Evolutionary conservation across 2,113 vertebrate species (phyloP).

Genomic region (Oncorhynchus nerka): DNA sequence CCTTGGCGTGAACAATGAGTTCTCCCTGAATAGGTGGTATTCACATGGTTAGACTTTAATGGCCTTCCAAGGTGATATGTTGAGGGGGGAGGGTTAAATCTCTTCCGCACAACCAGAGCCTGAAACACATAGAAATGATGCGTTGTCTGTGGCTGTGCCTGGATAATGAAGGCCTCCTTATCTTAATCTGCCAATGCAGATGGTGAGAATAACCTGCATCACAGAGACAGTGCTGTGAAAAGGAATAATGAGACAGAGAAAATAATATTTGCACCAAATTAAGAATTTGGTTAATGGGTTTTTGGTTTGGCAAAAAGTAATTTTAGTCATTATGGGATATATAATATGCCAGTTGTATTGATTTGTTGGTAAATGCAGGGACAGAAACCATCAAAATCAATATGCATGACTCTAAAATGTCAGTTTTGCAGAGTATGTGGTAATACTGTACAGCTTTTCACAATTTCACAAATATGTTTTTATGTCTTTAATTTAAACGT

Average conservation of each 20-base stretch:
- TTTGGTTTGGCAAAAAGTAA: slow-evolving; percentile 17
- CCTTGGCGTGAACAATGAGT: slow-evolving; percentile 77
- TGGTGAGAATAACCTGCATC: slow-evolving; percentile 55
- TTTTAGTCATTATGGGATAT: slow-evolving; percentile 40
- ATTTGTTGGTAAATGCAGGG: not conserved
- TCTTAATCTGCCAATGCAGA: slow-evolving; percentile 58
- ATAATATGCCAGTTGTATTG: not conserved
- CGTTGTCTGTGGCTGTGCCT: slow-evolving; percentile 41
- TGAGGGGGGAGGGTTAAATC: slow-evolving; percentile 29
- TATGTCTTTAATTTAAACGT: no score
- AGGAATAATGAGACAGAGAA: slow-evolving; percentile 48
- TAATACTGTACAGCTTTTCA: not conserved
- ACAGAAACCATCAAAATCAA: not conserved
- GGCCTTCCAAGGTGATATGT: slow-evolving; percentile 66
- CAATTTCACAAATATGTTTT: no score
- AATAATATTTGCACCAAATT: slow-evolving; percentile 34
- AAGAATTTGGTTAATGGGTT: slow-evolving; percentile 37
- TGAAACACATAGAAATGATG: slow-evolving; percentile 44
- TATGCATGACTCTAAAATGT: not conserved
- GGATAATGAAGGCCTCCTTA: slow-evolving; percentile 47
- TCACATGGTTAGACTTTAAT: slow-evolving; percentile 77
- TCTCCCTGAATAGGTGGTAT: slow-evolving; percentile 68
- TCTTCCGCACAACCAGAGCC: slow-evolving; percentile 41
- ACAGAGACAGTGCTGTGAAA: slow-evolving; percentile 33
- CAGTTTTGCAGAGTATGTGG: not conserved